phyloP scores from a whole-genome alignment of 2,797 vertebrate species.

The Lemur catta region DNA sequence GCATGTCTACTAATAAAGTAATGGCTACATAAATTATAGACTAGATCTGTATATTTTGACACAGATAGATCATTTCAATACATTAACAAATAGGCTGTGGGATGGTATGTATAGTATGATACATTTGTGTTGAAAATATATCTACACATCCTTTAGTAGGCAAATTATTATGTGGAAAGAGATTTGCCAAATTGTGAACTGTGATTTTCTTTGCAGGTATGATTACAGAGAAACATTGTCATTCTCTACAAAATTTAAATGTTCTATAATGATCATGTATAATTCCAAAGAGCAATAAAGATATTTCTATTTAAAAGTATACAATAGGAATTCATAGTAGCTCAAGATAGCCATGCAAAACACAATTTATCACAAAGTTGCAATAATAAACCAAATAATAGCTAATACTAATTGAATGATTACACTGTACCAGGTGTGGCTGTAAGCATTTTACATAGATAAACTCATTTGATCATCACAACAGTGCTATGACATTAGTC shows the following conservation, averaged over 20 bases:
- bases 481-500: not conserved
- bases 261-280: not conserved
- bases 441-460: not conserved
- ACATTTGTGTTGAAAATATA: not conserved
- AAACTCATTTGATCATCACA: not conserved
- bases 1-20: not conserved
- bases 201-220: not conserved
- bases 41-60: not conserved
- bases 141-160: not conserved
- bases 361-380: not conserved
- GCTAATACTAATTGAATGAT: not conserved
- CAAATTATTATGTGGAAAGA: not conserved
- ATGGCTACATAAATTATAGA: not conserved
- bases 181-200: conserved; percentile 12
- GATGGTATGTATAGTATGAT: not conserved
- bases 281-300: conserved; percentile 40
- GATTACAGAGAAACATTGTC: not conserved
- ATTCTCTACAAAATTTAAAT: conserved; percentile 19
- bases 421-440: not conserved
- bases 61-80: not conserved
- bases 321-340: not conserved
- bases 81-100: not conserved
- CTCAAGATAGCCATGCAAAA: not conserved
- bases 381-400: conserved; percentile 15
- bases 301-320: not conserved